Percentiles rank a stretch among this genome's conserved stretches.
phyloP scores from a whole-genome alignment of 2,888 invertebrate species.

The Brenthis hecate region DNA sequence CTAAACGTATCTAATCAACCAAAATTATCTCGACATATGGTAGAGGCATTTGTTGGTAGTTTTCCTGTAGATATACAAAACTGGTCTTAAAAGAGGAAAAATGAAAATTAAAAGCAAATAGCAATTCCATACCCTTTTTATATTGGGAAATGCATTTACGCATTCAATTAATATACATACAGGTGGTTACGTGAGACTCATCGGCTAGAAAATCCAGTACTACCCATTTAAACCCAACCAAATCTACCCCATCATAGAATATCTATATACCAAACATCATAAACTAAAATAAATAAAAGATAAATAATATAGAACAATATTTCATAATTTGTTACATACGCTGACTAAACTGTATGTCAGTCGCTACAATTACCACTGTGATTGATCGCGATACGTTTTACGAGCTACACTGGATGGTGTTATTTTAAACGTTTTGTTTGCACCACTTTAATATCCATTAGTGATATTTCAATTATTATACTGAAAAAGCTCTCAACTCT shows the following conservation, averaged over 20 bases:
- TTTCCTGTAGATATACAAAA: too few species aligned
- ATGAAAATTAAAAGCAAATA: too few species aligned
- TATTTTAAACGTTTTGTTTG: conserved; percentile 28
- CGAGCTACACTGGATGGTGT: conserved; percentile 8
- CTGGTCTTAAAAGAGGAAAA: too few species aligned
- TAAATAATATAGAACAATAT: conserved; percentile 16
- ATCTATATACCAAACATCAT: not conserved
- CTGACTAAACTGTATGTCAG: conserved; percentile 42
- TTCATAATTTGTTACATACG: conserved; percentile 39
- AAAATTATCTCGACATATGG: too few species aligned
- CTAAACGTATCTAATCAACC: too few species aligned
- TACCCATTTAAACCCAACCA: too few species aligned
- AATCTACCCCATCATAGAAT: not conserved
- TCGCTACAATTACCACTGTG: conserved; percentile 34
- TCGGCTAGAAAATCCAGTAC: too few species aligned
- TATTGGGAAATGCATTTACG: too few species aligned
- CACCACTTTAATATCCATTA: conserved; percentile 31
- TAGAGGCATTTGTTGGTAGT: too few species aligned
- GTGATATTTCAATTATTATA: conserved; percentile 20
- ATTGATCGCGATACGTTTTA: conserved; percentile 21
- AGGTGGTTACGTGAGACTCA: too few species aligned
- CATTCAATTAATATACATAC: too few species aligned
- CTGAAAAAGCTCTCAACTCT: not conserved
- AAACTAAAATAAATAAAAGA: not conserved
- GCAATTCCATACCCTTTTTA: too few species aligned